Evolutionary conservation across 2,888 invertebrate species (phyloP).

Genomic region (Ophion ellenae): DNA sequence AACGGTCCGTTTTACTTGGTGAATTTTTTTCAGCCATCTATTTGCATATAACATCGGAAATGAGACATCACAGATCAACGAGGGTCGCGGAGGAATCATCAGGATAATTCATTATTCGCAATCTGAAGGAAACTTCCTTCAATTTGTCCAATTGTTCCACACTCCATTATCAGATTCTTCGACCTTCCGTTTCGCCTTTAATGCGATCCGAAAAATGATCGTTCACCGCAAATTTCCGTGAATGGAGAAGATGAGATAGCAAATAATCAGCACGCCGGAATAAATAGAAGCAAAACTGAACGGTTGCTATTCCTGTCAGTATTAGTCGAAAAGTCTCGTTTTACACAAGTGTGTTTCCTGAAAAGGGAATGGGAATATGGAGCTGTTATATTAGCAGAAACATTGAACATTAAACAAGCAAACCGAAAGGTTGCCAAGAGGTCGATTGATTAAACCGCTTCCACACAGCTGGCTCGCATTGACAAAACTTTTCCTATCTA

Average conservation of each 20-base stretch:
- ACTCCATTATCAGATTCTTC: background rate
- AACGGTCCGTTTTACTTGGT: slow-evolving; percentile 16
- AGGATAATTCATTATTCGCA: slow-evolving; percentile 31
- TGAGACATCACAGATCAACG: slow-evolving; percentile 11
- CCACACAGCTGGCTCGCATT: slow-evolving; percentile 1
- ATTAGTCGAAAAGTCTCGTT: background rate
- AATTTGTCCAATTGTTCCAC: slow-evolving; percentile 8
- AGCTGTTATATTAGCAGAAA: background rate
- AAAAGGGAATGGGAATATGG: slow-evolving; percentile 20
- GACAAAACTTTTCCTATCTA: background rate
- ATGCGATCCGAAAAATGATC: background rate
- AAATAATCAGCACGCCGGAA: background rate
- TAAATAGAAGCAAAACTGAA: background rate
- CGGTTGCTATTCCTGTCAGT: background rate
- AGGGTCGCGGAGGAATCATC: slow-evolving; percentile 21
- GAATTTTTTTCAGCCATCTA: background rate
- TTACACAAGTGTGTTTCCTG: background rate
- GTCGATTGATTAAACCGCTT: slow-evolving; percentile 49
- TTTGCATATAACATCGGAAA: slow-evolving; percentile 10
- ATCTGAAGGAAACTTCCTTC: slow-evolving; percentile 25
- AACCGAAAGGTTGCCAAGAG: slow-evolving; percentile 15
- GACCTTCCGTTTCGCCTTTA: background rate
- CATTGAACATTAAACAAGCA: background rate
- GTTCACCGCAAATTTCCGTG: background rate
- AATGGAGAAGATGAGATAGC: background rate